These are phyloP conservation scores for Tauraco hartlaubi DNA, from an alignment of 2,797 vertebrate species.

Conservation along the genomic window DNA sequence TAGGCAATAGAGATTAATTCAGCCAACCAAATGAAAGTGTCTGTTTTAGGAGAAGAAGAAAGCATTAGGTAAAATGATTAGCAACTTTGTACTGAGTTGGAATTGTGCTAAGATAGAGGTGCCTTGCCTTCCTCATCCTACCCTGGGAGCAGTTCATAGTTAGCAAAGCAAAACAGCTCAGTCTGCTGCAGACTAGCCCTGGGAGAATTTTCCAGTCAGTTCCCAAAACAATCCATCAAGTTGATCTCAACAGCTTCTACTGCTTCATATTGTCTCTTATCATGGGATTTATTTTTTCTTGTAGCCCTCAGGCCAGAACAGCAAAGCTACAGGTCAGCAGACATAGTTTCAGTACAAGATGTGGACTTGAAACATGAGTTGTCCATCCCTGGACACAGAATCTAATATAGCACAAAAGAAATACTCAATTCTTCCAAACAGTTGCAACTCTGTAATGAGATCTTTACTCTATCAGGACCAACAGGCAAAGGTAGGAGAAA, in stretches of 20 bases:
- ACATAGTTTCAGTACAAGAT: not conserved
- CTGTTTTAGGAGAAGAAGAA: not conserved
- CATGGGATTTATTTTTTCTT: slow-evolving; percentile 6
- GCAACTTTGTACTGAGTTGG: not conserved
- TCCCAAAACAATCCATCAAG: slow-evolving; percentile 1
- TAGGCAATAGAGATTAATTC: not conserved
- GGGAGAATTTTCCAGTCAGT: not conserved
- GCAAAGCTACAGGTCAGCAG: not conserved
- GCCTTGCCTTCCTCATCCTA: not conserved
- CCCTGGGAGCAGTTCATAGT: not conserved
- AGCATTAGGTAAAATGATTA: not conserved
- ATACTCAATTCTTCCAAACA: not conserved
- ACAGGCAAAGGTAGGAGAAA: not conserved
- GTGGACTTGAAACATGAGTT: not conserved
- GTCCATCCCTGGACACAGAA: not conserved
- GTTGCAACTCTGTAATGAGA: not conserved
- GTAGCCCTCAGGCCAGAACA: not conserved
- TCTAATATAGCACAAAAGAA: not conserved
- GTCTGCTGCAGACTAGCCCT: not conserved
- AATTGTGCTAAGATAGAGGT: not conserved
- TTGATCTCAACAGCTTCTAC: not conserved
- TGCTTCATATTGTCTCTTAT: not conserved
- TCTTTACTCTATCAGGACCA: not conserved
- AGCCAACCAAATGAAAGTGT: not conserved
- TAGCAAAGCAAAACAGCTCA: not conserved